Percentiles rank a stretch among this genome's conserved stretches.
Conservation (phyloP, 2,797 vertebrate species). For the Melanotaenia parkinsoni region DNA sequence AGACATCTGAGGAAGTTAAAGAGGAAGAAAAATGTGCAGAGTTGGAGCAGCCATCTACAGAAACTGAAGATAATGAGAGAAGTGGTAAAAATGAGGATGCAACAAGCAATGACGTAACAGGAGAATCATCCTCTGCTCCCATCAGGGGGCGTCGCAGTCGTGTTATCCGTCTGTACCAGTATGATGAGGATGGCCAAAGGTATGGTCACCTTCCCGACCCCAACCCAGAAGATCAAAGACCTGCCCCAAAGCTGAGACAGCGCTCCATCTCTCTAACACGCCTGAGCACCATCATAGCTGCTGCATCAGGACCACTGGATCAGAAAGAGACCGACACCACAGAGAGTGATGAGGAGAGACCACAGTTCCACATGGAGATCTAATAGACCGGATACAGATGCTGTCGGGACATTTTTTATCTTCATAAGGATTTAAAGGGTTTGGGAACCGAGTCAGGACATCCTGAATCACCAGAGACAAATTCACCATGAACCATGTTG, state of each 20-base stretch:
- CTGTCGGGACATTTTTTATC: not conserved
- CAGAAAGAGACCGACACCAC: fast-evolving
- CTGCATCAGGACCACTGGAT: constrained; percentile 57
- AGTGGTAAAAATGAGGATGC: not conserved
- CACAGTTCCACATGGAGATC: constrained; percentile 60
- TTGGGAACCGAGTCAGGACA: too few relatives aligned
- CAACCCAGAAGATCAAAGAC: not conserved
- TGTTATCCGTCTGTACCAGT: constrained; percentile 83
- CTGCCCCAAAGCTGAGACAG: constrained; percentile 54
- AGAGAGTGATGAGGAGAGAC: not conserved
- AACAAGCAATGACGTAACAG: not conserved
- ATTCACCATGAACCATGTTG: not conserved
- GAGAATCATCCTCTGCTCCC: fast-evolving
- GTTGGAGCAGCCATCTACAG: not conserved
- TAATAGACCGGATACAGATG: not conserved
- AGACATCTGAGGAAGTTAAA: not conserved
- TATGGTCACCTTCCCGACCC: constrained; percentile 71
- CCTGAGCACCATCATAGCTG: constrained; percentile 80
- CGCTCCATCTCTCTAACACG: constrained; percentile 78
- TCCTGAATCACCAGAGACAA: too few relatives aligned
- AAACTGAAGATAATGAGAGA: constrained; percentile 1
- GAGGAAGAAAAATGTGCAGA: constrained; percentile 5
- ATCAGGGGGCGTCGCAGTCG: constrained; percentile 49
- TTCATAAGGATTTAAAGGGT: not conserved
- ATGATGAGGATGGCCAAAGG: constrained; percentile 79